Evolutionary conservation across 2,888 invertebrate genomes (phyloP).

Genomic region (Tuberolachnus salignus): DNA sequence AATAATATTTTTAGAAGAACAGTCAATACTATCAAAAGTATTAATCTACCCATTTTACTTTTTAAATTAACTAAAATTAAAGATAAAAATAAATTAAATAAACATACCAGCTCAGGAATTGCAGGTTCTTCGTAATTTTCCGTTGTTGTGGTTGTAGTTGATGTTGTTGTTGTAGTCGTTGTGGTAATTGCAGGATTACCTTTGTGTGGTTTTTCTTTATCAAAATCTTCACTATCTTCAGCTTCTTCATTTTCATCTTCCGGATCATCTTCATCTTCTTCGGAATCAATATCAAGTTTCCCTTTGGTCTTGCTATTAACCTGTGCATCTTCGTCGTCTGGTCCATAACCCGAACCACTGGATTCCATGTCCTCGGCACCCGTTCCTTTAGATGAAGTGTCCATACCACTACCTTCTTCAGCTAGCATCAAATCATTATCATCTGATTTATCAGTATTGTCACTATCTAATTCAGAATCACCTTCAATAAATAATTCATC

Average conservation of each 20-base stretch:
- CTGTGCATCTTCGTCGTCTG: slow-evolving; percentile 72
- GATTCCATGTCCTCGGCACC: slow-evolving; percentile 78
- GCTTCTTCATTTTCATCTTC: slow-evolving; percentile 31
- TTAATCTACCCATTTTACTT: too few species aligned
- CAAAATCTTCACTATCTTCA: slow-evolving; percentile 23
- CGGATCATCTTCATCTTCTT: slow-evolving; percentile 34
- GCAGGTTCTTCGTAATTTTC: slow-evolving; percentile 33
- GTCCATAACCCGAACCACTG: slow-evolving; percentile 85
- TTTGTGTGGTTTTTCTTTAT: slow-evolving; percentile 12
- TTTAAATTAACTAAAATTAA: neutral
- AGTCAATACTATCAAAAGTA: too few species aligned
- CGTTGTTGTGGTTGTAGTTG: slow-evolving; percentile 39
- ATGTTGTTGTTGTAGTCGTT: slow-evolving; percentile 29
- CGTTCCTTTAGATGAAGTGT: slow-evolving; percentile 62
- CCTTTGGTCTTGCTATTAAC: slow-evolving; percentile 43
- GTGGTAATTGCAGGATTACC: neutral
- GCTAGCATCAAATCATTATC: slow-evolving; percentile 36
- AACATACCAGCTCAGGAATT: slow-evolving; percentile 21
- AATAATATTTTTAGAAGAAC: too few species aligned
- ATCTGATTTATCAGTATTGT: slow-evolving; percentile 7
- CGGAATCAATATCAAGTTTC: slow-evolving; percentile 8
- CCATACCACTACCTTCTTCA: slow-evolving; percentile 51
- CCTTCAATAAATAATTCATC: slow-evolving; percentile 79
- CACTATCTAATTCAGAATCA: slow-evolving; percentile 68
- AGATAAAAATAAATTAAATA: neutral